Evolutionary conservation across 2,888 invertebrate genomes (phyloP).

Genomic region (Drosophila siamana): DNA sequence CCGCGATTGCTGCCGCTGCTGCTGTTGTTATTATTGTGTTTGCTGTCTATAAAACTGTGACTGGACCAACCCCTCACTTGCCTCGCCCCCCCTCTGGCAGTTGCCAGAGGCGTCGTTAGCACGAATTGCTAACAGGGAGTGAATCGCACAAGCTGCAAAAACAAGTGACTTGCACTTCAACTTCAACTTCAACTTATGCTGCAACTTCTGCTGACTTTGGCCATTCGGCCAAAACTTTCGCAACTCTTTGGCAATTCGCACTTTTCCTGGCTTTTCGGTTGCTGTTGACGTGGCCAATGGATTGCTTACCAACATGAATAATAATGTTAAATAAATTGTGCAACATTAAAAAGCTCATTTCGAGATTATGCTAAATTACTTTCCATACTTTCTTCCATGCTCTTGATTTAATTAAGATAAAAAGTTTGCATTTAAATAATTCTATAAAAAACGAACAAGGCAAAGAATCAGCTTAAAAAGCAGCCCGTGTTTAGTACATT

Average conservation of each 20-base stretch:
- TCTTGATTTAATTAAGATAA: not conserved
- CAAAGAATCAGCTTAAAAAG: too few relatives aligned
- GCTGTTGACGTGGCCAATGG: too few relatives aligned
- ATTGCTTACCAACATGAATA: slow-evolving; percentile 16
- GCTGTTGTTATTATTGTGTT: slow-evolving; percentile 24
- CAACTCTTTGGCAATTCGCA: not conserved
- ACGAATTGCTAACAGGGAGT: slow-evolving; percentile 56
- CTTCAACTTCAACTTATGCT: not conserved
- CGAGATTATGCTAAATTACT: not conserved
- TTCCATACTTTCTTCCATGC: not conserved
- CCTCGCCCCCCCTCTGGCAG: not conserved
- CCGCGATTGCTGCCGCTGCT: slow-evolving; percentile 64
- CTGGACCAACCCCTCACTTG: slow-evolving; percentile 36
- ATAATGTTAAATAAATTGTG: slow-evolving; percentile 19
- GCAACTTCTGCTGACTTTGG: slow-evolving; percentile 11
- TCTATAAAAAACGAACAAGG: too few relatives aligned
- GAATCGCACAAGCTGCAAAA: slow-evolving; percentile 22
- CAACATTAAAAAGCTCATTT: not conserved
- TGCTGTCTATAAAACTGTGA: slow-evolving; percentile 60
- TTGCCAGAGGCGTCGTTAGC: slow-evolving; percentile 73
- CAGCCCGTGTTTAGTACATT: too few relatives aligned
- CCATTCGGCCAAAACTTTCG: not conserved
- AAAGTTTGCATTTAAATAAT: too few relatives aligned
- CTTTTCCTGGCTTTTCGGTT: too few relatives aligned
- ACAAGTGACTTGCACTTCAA: slow-evolving; percentile 51